Evolutionary conservation across 2,888 invertebrate genomes (phyloP).

Genomic region (Mantis religiosa): DNA sequence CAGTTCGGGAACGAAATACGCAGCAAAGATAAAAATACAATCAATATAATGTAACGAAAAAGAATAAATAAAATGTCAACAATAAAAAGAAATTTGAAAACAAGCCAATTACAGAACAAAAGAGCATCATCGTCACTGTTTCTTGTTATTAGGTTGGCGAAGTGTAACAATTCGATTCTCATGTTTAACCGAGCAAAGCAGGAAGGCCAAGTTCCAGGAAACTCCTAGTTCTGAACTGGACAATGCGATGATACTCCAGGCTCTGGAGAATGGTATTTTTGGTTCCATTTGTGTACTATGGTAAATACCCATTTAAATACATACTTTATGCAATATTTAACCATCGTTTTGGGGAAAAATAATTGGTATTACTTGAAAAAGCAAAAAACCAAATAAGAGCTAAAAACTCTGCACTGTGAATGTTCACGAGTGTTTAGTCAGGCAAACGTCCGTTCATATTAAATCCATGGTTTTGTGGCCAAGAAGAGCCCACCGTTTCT

Average conservation of each 20-base stretch:
- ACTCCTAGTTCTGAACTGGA: neutral
- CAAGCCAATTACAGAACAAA: constrained; percentile 12
- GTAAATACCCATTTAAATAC: too few species aligned
- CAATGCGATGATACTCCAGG: neutral
- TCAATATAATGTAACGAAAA: neutral
- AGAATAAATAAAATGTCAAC: neutral
- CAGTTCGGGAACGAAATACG: neutral
- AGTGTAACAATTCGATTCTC: constrained; percentile 12
- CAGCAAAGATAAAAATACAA: neutral
- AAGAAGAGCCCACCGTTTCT: too few species aligned
- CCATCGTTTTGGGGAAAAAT: too few species aligned
- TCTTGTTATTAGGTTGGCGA: constrained; percentile 11
- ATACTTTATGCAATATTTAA: too few species aligned
- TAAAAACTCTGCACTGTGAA: too few species aligned
- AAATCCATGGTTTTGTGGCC: too few species aligned
- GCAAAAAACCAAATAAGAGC: too few species aligned
- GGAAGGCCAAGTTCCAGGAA: constrained; percentile 1
- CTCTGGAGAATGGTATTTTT: too few species aligned
- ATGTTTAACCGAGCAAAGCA: constrained; percentile 3
- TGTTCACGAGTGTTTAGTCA: too few species aligned
- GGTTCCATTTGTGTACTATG: too few species aligned
- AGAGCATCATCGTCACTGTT: constrained; percentile 4
- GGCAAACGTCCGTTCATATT: too few species aligned
- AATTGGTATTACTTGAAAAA: too few species aligned
- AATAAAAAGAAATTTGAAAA: neutral